phyloP scores from a whole-genome alignment of 2,888 invertebrate species.

The Parnassius mnemosyne region DNA sequence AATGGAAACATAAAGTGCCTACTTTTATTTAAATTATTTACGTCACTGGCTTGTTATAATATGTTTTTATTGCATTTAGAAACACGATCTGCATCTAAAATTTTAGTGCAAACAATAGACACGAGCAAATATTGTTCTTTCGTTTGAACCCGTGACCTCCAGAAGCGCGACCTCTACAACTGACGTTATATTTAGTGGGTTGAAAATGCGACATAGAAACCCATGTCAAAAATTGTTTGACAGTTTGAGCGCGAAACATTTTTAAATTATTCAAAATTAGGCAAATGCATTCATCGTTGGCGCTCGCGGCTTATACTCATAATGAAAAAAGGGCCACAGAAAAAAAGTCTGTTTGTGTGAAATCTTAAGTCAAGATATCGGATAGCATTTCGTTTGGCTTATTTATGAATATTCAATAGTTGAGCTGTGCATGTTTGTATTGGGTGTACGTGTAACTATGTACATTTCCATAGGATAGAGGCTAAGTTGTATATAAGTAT shows the following conservation, averaged over 20 bases:
- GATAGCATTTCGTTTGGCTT: constrained; percentile 50
- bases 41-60: constrained; percentile 15
- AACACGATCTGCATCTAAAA: constrained; percentile 20
- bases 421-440: constrained; percentile 37
- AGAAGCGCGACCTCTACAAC: constrained; percentile 19
- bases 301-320: constrained; percentile 40
- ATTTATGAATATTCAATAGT: constrained; percentile 69
- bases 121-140: constrained; percentile 20
- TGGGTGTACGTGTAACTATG: constrained; percentile 36
- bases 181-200: constrained; percentile 20
- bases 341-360: constrained; percentile 67
- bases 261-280: constrained; percentile 51
- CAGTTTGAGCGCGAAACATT: constrained; percentile 32
- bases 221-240: constrained; percentile 33
- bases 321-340: constrained; percentile 41
- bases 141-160: constrained; percentile 31
- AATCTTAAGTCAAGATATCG: constrained; percentile 74
- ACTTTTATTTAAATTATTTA: constrained; percentile 12
- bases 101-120: constrained; percentile 28
- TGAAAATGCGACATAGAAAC: constrained; percentile 35
- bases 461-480: constrained; percentile 40
- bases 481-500: constrained; percentile 33
- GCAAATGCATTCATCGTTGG: constrained; percentile 42
- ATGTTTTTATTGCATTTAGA: constrained; percentile 14
- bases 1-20: no score